Evolutionary conservation across 92 coral and sea anemone genomes (phyloP), one percentile per base, ranked within the genome.

Genomic region (Parazoanthus darwini): DNA sequence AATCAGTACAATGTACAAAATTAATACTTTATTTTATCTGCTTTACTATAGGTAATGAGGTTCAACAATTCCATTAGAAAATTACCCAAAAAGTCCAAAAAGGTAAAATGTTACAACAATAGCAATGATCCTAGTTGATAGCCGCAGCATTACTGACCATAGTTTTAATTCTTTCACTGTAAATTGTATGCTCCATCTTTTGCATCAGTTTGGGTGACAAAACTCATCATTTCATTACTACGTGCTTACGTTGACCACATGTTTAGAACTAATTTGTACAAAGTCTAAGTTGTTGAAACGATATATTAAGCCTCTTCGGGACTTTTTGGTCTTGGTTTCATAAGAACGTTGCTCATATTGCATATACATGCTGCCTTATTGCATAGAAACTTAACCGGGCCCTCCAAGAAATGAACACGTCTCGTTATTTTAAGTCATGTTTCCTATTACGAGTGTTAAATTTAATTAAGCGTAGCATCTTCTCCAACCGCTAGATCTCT

Each of bases 61-160:
- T 84, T 44, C 87, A 84, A 70, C 87, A 84, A 84, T 84, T 84
- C 87, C 78, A 10, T 70, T 84, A 84, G 87, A 84, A 84, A 84
- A 84, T 43, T 84, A 46, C 87, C 87, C 43, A 84, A 73, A 84
- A 84, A 48, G 78, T 84, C 87, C 44, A 84, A 84, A 73, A 84
- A 84, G 87, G 87, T 84, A 84, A 84, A 70, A 84, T 39, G 26
- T 20, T 14, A 71, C 33, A 42, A 46, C 14, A 46, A 42, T 22
- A 70, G 14, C 5, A 35, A 22, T 66, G 36, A 13, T 46, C 13
- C 6, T 76, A 43, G 36, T 74, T 8, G 68, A 54, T 54, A 80
- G 42, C 70, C 26, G 37, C 78, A 73, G 20, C n/a, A 35, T 73
- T 73, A 23, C 79, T 38, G 23, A 39, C 26, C 50, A 75, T 4